phyloP scores from a whole-genome alignment of 1,140 invertebrate genomes.

The Theocolax elegans region DNA sequence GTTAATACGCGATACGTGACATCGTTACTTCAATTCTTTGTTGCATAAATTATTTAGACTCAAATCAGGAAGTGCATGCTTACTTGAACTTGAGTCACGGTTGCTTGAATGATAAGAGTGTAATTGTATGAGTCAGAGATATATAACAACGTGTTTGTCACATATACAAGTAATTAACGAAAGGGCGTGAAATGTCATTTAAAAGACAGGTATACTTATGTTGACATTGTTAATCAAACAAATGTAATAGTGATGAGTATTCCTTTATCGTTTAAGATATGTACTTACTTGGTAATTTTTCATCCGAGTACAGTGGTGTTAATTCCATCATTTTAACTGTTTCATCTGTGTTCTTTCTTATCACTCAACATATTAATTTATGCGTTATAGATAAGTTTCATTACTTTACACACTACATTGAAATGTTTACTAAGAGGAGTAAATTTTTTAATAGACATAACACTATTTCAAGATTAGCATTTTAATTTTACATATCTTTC shows the following conservation, averaged over 20 bases:
- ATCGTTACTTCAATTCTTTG: no score
- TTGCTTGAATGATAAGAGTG: constrained; percentile 24
- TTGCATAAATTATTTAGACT: not conserved
- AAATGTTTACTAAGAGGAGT: constrained; percentile 4
- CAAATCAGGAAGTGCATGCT: not conserved
- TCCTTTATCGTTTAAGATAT: not conserved
- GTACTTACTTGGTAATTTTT: constrained; percentile 39
- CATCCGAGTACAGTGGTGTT: constrained; percentile 24
- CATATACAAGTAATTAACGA: not conserved
- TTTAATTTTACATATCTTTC: not conserved
- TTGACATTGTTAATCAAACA: no score
- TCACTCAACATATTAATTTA: constrained; percentile 19
- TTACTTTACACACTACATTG: constrained; percentile 10
- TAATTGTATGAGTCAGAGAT: constrained; percentile 25
- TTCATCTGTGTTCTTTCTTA: constrained; percentile 2
- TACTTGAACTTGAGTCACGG: constrained; percentile 10
- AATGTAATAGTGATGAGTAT: no score
- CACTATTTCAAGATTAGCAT: not conserved
- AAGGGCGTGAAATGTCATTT: not conserved
- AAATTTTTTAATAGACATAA: not conserved
- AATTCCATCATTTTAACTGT: constrained; percentile 41
- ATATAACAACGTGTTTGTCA: constrained; percentile 15
- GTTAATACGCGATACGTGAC: no score
- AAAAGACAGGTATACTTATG: not conserved
- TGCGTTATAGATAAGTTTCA: constrained; percentile 8